Evolutionary conservation across 2,888 invertebrate genomes (phyloP).

Genomic region (Cantharis lateralis): DNA sequence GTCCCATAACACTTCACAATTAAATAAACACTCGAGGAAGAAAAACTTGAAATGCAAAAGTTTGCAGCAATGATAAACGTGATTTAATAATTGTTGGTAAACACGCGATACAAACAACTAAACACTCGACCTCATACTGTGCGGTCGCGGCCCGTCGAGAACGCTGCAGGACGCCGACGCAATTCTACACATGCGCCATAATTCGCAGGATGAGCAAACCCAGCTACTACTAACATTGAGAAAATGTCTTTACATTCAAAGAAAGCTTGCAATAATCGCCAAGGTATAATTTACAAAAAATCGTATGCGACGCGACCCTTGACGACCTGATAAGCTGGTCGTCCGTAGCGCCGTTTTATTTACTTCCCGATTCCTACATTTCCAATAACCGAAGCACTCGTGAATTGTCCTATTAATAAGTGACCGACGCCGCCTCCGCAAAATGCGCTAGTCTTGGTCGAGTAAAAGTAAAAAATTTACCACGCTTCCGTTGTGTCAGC

Average conservation of each 20-base stretch:
- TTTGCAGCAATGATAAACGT: conserved; percentile 9
- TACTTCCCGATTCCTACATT: neutral
- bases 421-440: neutral
- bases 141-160: conserved; percentile 32
- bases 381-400: neutral
- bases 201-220: conserved; percentile 13
- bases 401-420: neutral
- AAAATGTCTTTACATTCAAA: neutral
- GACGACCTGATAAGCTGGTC: neutral
- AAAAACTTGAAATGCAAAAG: conserved; percentile 4
- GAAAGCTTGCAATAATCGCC: neutral
- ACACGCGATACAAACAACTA: conserved; percentile 14
- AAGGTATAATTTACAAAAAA: neutral
- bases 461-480: neutral
- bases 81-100: conserved; percentile 8
- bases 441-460: neutral
- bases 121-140: conserved; percentile 36
- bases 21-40: neutral
- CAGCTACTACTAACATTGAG: conserved; percentile 5
- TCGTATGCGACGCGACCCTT: neutral
- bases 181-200: conserved; percentile 30
- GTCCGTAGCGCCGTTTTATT: neutral
- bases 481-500: neutral
- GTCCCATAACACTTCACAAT: neutral
- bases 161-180: conserved; percentile 30